A percentile compares a stretch with the other conserved stretches of the same genome.
Conservation (phyloP, 2,888 invertebrate genomes). For the Lucinisca nassula region DNA sequence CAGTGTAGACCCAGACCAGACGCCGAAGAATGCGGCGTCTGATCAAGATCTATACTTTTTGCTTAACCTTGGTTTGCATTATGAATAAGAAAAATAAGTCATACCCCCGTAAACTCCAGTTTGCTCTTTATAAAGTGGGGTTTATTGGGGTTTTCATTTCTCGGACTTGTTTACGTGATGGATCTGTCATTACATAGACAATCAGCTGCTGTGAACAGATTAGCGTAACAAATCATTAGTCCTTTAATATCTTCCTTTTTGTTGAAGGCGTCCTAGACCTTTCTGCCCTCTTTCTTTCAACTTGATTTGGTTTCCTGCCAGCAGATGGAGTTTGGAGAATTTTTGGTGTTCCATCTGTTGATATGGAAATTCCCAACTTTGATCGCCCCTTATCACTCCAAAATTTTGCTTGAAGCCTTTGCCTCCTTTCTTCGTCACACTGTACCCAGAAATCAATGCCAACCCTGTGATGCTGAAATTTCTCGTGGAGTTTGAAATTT, state of each 20-base stretch:
- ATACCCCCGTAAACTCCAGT: too few relatives aligned
- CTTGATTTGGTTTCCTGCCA: constrained; percentile 33
- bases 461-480: neutral
- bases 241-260: constrained; percentile 18
- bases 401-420: neutral
- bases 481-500: neutral
- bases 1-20: too few relatives aligned
- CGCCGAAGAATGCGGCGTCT: too few relatives aligned
- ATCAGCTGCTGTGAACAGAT: too few relatives aligned
- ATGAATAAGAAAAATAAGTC: too few relatives aligned
- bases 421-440: neutral
- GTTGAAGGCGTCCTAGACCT: constrained; percentile 12
- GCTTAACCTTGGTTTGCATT: too few relatives aligned
- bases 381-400: neutral
- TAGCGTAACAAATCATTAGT: too few relatives aligned
- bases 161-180: too few relatives aligned
- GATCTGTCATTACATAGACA: too few relatives aligned
- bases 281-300: constrained; percentile 34
- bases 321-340: constrained; percentile 18
- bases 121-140: too few relatives aligned
- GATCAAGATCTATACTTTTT: too few relatives aligned
- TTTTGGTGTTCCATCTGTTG: constrained; percentile 13
- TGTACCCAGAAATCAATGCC: neutral
- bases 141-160: too few relatives aligned
- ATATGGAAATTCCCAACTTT: neutral